Base-by-base conservation (phyloP, 2,888 invertebrate genomes). In the Dastarcus helophoroides region DNA sequence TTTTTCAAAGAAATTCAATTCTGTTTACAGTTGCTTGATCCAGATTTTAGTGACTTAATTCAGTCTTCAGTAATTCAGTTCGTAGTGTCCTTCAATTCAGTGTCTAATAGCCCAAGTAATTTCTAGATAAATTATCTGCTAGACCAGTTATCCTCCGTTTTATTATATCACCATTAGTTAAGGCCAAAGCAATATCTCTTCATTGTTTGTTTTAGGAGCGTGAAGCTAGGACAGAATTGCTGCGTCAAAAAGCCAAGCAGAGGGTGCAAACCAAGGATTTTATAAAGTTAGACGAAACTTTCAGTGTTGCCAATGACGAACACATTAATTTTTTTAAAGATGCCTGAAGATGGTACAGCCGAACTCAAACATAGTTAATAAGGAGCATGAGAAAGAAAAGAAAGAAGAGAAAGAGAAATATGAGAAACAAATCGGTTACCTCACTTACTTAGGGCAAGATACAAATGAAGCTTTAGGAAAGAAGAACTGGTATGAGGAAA, bases 351-450 rank as follows among this genome's bases (percentile, higher is more conserved):
- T 50, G 81, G 83, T 2, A 64, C 67, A 19, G 66, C 70, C 25
- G 69, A 68, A 42, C 60, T 68, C 12, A 69, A n/a, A 67, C 42
- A 71, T 71, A 40, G 72, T 73, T 1, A 95, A 97, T 54, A 76
- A 71, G 47, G 93, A 94, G 30, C 81, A 90, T 58, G 89, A 90
- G 47, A 75, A 73, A 38, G 97, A 97, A 53, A 73, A 81, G 42
- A 90, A 86, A 57, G 80, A 82, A 32, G 93, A 94, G 55, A 78
- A 81, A 54, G 94, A 97, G 58, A 89, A 91, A 48, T 94, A 93
- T 68, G 97, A 98, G 57, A 95, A 94, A 55, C 86, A 90, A 64
- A 90, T 98, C 52, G 97, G 98, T 0, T 86, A 93, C 50, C 67
- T 97, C 21, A 94, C 91, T 3, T 95, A 94, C 63, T 68, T 97